Evolutionary conservation across 2,113 vertebrate genomes (phyloP).

Genomic region (Emydocephalus ijimae): DNA sequence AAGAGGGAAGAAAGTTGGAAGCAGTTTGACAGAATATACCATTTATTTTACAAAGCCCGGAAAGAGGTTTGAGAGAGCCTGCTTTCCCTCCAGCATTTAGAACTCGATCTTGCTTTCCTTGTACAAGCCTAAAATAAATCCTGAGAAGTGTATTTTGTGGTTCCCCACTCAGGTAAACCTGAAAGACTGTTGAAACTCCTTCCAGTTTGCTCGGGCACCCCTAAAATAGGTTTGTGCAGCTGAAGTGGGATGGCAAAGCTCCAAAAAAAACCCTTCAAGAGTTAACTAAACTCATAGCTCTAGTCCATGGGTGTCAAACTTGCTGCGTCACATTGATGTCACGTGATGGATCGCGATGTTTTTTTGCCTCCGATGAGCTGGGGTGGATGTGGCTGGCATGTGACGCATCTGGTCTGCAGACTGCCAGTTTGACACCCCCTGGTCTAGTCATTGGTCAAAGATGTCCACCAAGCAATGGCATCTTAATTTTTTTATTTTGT

Average conservation of each 20-base stretch:
- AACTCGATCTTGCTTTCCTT: background rate
- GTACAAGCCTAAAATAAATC: background rate
- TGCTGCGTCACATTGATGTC: too few species aligned
- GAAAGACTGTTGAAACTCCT: background rate
- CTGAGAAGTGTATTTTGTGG: background rate
- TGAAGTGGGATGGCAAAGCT: background rate
- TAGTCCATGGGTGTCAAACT: too few species aligned
- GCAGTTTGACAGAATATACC: background rate
- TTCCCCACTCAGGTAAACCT: background rate
- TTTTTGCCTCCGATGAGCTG: too few species aligned
- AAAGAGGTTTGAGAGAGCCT: background rate
- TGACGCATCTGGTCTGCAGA: too few species aligned
- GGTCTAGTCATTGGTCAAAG: background rate
- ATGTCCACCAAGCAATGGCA: background rate
- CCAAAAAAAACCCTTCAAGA: background rate
- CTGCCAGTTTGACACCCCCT: too few species aligned
- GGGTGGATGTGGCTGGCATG: too few species aligned
- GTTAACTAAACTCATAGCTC: background rate
- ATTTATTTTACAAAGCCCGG: background rate
- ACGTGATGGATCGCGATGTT: too few species aligned
- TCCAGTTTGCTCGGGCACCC: background rate
- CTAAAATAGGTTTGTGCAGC: background rate
- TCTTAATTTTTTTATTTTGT: background rate
- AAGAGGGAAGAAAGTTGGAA: background rate
- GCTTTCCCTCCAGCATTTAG: background rate